Base-by-base conservation (phyloP, 2,888 invertebrate species). In the Galerucella calmariensis region DNA sequence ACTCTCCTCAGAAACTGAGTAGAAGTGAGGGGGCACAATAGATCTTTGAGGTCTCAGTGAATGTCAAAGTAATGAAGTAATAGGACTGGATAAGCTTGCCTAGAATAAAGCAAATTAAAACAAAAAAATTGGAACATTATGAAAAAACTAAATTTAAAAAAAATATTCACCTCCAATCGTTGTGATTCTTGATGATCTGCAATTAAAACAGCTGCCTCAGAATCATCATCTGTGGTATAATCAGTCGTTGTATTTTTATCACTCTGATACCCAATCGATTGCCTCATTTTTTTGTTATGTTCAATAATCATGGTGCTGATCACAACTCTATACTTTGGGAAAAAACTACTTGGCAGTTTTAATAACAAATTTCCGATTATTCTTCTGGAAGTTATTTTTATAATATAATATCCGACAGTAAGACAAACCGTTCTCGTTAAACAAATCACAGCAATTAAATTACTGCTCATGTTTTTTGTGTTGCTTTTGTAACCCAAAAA, bases 301-400 rank as follows among this genome's bases (percentile, higher is more conserved):
- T 75, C 77, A 11, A 79, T 76, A 44, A 79, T 69, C 1, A 73
- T 41, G 10, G 75, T 58, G 69, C 67, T 79, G n/a, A 79, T 71
- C 10, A 77, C 58, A 4, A 81, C 53, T 5, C 82, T 76, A 51
- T 80, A 81, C 2, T 58, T 65, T 0, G 81, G 81, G 61, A 82
- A 82, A 24, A 81, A 75, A 9, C 63, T 62, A 5, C 67, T 58
- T 1, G 82, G 82, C 10, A 82, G 63, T 35, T 78, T 79, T 11
- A 80, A 35, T 51, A 82, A 61, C 27, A 79, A 56, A 56, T 80
- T 80, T 1, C 79, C 76, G n/a, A 82, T 72, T 1, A 58, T 51
- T 70, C 62, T 74, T 69, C 81, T 77, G 0, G 78, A 79, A 11
- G 73, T 75, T n/a, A 78, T 56, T 20, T 72, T 63, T n/a, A 73